A percentile compares a stretch with the other conserved stretches of the same genome.
Evolutionary conservation across 2,113 vertebrate genomes (phyloP).

Genomic region (Plestiodon gilberti): DNA sequence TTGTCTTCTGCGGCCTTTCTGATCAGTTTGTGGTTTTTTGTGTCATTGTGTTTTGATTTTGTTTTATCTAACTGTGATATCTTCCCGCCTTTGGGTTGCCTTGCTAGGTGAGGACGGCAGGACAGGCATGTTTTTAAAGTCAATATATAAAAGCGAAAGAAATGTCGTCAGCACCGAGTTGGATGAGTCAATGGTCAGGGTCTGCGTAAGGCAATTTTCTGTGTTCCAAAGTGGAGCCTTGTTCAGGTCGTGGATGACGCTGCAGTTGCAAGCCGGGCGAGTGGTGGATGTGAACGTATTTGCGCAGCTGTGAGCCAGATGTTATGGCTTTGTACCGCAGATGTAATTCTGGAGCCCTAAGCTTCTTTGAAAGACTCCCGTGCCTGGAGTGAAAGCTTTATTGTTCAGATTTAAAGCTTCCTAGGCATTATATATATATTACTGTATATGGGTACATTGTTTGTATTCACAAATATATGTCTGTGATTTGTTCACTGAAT

Average conservation of each 20-base stretch:
- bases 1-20: no score
- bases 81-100: no score
- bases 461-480: conserved; percentile 44
- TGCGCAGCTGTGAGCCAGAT: not conserved
- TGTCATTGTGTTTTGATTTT: no score
- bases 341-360: not conserved
- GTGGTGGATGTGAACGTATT: not conserved
- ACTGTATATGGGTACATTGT: conserved; percentile 26
- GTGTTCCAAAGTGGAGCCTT: not conserved
- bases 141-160: no score
- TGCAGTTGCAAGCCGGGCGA: not conserved
- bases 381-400: conserved; percentile 5
- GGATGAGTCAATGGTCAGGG: not conserved
- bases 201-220: not conserved
- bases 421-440: conserved; percentile 11
- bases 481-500: not conserved
- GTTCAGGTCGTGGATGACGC: not conserved
- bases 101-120: no score
- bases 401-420: conserved; percentile 18
- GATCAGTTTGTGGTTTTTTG: no score
- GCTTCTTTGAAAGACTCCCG: not conserved
- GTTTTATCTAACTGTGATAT: no score
- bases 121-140: no score
- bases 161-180: no score
- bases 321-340: not conserved